phyloP scores from a whole-genome alignment of 2,888 invertebrate species.

The Opisthograptis luteolata region DNA sequence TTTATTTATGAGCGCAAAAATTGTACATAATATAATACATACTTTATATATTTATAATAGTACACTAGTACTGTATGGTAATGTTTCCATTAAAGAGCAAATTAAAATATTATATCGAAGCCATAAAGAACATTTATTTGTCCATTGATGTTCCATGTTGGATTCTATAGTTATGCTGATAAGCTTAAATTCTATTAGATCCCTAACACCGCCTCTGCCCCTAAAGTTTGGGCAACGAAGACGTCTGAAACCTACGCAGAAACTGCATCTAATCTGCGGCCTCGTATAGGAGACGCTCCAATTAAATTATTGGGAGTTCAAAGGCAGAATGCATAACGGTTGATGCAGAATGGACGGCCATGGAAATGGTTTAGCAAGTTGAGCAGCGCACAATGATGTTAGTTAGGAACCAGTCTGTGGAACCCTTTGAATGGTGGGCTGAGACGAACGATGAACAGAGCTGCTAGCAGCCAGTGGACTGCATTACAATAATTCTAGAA shows the following conservation, averaged over 20 bases:
- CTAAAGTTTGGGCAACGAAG: constrained; percentile 65
- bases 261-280: constrained; percentile 18
- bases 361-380: constrained; percentile 66
- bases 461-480: not conserved
- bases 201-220: constrained; percentile 14
- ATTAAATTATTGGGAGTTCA: constrained; percentile 78
- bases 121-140: too few relatives aligned
- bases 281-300: constrained; percentile 60
- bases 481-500: too few relatives aligned
- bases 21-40: too few relatives aligned
- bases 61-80: too few relatives aligned
- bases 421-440: not conserved
- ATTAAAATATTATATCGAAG: too few relatives aligned
- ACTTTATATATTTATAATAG: too few relatives aligned
- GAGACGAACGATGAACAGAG: not conserved
- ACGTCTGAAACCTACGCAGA: constrained; percentile 53
- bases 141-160: too few relatives aligned
- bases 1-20: too few relatives aligned
- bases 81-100: too few relatives aligned
- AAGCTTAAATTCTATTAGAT: too few relatives aligned
- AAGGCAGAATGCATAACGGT: constrained; percentile 73
- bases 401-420: constrained; percentile 32
- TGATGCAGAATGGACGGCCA: constrained; percentile 53
- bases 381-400: constrained; percentile 41
- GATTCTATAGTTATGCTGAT: too few relatives aligned